A percentile compares a stretch with the other conserved stretches of the same genome.
These are phyloP conservation scores for Aricia agestis DNA, from an alignment of 1,140 invertebrate species.

Conservation along the genomic window DNA sequence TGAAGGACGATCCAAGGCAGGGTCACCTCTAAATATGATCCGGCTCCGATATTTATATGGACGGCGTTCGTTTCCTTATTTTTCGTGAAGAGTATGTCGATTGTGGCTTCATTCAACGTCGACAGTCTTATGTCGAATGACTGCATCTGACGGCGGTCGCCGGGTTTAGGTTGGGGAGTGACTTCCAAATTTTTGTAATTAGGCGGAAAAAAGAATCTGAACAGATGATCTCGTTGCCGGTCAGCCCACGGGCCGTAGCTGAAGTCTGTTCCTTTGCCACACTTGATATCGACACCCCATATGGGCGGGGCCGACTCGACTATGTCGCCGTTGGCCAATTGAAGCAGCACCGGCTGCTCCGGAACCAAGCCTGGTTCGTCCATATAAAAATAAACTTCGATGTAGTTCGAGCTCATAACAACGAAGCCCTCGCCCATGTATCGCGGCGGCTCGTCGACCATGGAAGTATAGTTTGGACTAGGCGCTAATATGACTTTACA, in stretches of 20 bases:
- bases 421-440: conserved; percentile 99
- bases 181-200: conserved; percentile 88
- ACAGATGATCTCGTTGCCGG: conserved; percentile 95
- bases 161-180: conserved; percentile 87
- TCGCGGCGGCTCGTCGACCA: conserved; percentile 95
- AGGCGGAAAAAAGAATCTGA: conserved; percentile 97
- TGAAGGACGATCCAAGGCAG: conserved; percentile 93
- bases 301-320: conserved; percentile 94
- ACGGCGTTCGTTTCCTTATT: conserved; percentile 97
- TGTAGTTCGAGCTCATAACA: conserved; percentile 94
- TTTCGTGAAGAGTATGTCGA: conserved; percentile 97
- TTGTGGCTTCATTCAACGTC: conserved; percentile 93
- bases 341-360: conserved; percentile 91
- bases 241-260: conserved; percentile 99
- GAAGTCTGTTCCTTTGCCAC: conserved; percentile 97
- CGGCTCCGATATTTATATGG: conserved; percentile 94
- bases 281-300: conserved; percentile 97
- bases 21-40: conserved; percentile 96
- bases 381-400: conserved; percentile 97
- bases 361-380: conserved; percentile 94
- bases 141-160: conserved; percentile 91
- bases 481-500: conserved; percentile 95
- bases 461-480: conserved; percentile 94
- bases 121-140: conserved; percentile 95
- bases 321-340: conserved; percentile 94